Base-by-base conservation (phyloP, 2,113 vertebrate species). In the Paraplagusia blochii region DNA sequence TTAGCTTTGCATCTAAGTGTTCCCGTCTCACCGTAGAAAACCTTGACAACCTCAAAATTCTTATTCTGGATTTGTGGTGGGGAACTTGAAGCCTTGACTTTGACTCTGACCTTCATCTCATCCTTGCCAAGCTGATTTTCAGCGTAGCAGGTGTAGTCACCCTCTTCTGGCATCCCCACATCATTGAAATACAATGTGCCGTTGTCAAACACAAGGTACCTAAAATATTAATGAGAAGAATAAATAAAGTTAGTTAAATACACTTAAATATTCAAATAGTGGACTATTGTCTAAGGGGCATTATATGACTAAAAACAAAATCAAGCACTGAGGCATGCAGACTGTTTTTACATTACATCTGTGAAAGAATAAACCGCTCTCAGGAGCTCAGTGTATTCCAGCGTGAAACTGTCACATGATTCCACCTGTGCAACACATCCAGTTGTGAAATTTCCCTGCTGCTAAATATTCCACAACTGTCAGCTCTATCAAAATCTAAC, bases 121-220 rank as follows among this genome's bases (percentile, higher is more conserved):
- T 98, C 96, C 79, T 93, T 94, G 16, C 96, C 95, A 0, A 94
- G 82, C 67, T 90, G 92, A 81, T 98, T 98, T 46, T 96, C 87
- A 0, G 95, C 95, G 1, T 95, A 90, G 77, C 96, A 98, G 0
- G 93, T 98, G 76, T 98, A 98, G 73, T 95, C 91, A 0, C 96
- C 96, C 17, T 93, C 92, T 22, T 95, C 92, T 10, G 85, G 88
- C 76, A 87, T 70, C 5, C 93, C 94, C 0, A 94, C 93, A 0
- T 94, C 91, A 44, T 95, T 92, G 66, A 98, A 91, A 83, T 89
- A 94, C 15, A 98, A 77, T 0, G 95, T 98, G 12, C 96, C 96
- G 1, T 98, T 98, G 77, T 92, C 66, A 7, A 98, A 97, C 8
- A 98, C 91, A 29, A 93, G 93, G 0, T 93, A 96, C 47, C 95